These are phyloP conservation scores for Piliocolobus tephrosceles DNA, from an alignment of 2,113 vertebrate species.

Conservation along the genomic window DNA sequence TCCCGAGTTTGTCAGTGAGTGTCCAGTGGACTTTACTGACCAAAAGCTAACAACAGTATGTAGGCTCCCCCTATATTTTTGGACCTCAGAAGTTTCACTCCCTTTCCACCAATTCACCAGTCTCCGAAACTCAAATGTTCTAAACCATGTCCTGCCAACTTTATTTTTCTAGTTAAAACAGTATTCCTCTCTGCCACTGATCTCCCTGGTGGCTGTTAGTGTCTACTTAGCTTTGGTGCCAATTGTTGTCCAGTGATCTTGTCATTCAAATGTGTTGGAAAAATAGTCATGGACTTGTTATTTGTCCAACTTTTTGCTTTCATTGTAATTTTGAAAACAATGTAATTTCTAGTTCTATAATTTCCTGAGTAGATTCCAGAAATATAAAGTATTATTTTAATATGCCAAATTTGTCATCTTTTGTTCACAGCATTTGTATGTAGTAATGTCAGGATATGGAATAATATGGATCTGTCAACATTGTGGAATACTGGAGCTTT, in stretches of 20 bases:
- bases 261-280: neutral
- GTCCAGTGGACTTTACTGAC: too few relatives aligned
- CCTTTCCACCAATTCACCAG: neutral
- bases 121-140: neutral
- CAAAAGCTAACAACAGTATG: too few relatives aligned
- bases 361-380: neutral
- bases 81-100: neutral
- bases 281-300: neutral
- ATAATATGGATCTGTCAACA: too few relatives aligned
- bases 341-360: neutral
- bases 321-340: neutral
- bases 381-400: neutral
- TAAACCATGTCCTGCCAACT: neutral
- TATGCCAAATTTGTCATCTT: too few relatives aligned
- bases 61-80: neutral
- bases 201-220: neutral
- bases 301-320: neutral
- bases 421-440: too few relatives aligned
- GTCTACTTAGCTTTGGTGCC: neutral
- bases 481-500: too few relatives aligned
- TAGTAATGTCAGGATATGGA: too few relatives aligned
- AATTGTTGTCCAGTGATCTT: neutral
- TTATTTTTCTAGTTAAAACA: neutral
- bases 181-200: neutral
- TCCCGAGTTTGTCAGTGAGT: too few relatives aligned